Base-by-base conservation (phyloP, 2,797 vertebrate species). In the Caiman crocodilus region DNA sequence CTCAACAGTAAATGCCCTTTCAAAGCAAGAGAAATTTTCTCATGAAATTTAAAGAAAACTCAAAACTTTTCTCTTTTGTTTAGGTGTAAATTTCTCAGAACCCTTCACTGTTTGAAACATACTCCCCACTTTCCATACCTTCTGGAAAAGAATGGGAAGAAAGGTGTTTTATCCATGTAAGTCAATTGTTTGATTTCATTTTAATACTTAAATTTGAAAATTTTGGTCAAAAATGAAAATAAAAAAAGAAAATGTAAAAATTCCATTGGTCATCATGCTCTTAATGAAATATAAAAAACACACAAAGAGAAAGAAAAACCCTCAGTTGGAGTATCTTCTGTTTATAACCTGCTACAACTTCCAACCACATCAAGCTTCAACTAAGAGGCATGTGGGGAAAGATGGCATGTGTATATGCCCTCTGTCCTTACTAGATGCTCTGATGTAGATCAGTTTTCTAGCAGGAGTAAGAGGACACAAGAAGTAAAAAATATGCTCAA, bases 1-100 rank as follows among this genome's bases (percentile, higher is more conserved):
- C 74, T 88, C 61, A 88, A 16, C 21, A 83, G 18, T n/a, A 88
- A 88, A 83, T 59, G 10, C 71, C n/a, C 92, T 90, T 90, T 90
- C 35, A 73, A 32, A 12, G 28, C 63, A 60, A 83, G 57, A 79
- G 4, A 75, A 94, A 93, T 56, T 83, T 59, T 75, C 78, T 79
- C 55, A n/a, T 67, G 67, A 83, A 88, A 91, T 3, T 32, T 35
- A 71, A 79, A 90, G 6, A 42, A 71, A 71, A 25, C 8, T 42
- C 67, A 42, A 90, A 14, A 7, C n/a, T 86, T 93, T 92, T 78
- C 82, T 4, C 0, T 61, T 90, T 42, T 75, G 42, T 26, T 5
- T 3, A 79, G 30, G 82, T 8, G 56, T 16, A 32, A 71, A 69
- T 79, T 26, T 2, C 23, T 78, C 28, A 71, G 32, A 35, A 20